A percentile compares a stretch with the other conserved stretches of the same genome.
phyloP scores from a whole-genome alignment of 2,113 vertebrate genomes.

The Gobio gobio region DNA sequence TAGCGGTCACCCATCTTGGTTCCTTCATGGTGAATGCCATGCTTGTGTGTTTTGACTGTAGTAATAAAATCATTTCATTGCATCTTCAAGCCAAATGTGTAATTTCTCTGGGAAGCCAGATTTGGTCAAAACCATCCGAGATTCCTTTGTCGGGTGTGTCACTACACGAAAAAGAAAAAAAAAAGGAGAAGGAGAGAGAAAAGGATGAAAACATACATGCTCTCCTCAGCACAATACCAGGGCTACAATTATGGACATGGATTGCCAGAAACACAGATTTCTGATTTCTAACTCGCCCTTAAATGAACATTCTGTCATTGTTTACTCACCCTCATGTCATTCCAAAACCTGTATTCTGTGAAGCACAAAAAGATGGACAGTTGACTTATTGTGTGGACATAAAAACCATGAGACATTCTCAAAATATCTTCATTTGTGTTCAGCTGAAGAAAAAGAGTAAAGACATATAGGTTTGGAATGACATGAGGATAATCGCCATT shows the following conservation, averaged over 20 bases:
- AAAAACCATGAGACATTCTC: neutral
- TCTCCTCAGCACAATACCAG: constrained; percentile 60
- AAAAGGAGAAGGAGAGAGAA: neutral
- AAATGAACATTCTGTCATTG: constrained; percentile 1
- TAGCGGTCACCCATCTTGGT: constrained; percentile 58
- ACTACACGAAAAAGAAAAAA: constrained; percentile 58
- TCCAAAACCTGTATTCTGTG: neutral
- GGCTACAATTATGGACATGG: constrained; percentile 56
- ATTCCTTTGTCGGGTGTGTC: constrained; percentile 77
- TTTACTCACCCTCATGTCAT: neutral
- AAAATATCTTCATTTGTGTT: neutral
- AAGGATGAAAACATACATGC: constrained; percentile 57
- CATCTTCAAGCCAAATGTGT: constrained; percentile 61
- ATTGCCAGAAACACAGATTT: constrained; percentile 50
- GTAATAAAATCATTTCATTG: constrained; percentile 60
- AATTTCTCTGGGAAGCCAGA: constrained; percentile 70
- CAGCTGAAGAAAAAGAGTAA: neutral
- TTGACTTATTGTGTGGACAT: neutral
- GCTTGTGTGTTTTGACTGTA: constrained; percentile 22
- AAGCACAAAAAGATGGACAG: no score
- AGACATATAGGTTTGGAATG: neutral
- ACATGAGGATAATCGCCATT: neutral
- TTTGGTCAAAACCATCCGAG: constrained; percentile 68
- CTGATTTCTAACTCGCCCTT: neutral
- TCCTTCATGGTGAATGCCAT: constrained; percentile 49